Evolutionary conservation across 2,888 invertebrate species (phyloP), one percentile per base, ranked within the genome.

Genomic region (Rhopalosiphum nymphaeae): DNA sequence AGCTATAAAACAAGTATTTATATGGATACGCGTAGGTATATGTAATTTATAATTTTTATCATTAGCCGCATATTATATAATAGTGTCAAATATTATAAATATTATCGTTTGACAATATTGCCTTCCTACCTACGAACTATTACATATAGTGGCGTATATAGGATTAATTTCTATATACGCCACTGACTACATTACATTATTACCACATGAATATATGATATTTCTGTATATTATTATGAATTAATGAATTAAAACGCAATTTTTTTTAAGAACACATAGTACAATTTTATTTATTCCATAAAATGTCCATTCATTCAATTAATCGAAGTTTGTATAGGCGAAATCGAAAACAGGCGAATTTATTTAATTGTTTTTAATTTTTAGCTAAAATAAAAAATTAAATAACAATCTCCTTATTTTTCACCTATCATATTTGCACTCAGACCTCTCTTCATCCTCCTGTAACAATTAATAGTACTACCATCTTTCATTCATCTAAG

Each of bases 301-400:
- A 13, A 61, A 67, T 11, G 29, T 29, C 29, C 13, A 61, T 61
- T 10, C 11, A 0, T 29, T 61, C 29, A 29, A 29, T 61, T 61
- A 61, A 13, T 25, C 5, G 5, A 56, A 56, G 56, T 25, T 56
- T 5, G 25, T 25, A 44, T 4, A 56, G 25, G 25, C 13, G 13
- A 26, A 16, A n/a, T 67, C 5, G n/a, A 16, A 67, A 67, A n/a
- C 11, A n/a, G 16, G 3, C 16, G n/a, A 67, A n/a, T 67, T 67
- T n/a, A 67, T 67, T 67, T 67, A 13, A 67, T 67, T 67, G n/a
- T 67, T 67, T 67, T 67, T n/a, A n/a, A 67, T 67, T 67, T n/a
- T 67, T 67, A 67, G 67, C 61, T 61, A 29, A 11, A 11, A 29
- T 11, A 61, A 10, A 44, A 61, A 61, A 61, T 10, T 61, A 61